Percentiles rank a stretch among this genome's conserved stretches.
phyloP scores from a whole-genome alignment of 2,888 invertebrate species.

The Hypomecis punctinalis region DNA sequence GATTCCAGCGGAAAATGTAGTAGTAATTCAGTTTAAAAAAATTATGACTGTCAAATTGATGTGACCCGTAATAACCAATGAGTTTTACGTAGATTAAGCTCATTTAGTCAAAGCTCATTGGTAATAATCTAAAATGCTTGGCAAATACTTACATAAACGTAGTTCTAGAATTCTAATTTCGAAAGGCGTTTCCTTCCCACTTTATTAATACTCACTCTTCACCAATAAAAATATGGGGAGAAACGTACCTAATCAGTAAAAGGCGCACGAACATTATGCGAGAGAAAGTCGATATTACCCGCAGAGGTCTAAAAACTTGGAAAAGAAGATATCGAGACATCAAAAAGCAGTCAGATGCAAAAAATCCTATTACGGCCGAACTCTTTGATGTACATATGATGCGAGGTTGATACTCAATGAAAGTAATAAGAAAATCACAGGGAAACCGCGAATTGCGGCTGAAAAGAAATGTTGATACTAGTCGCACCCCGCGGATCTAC shows the following conservation, averaged over 20 bases:
- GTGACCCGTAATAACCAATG: too few relatives aligned
- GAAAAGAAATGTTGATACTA: constrained; percentile 9
- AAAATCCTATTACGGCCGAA: constrained; percentile 47
- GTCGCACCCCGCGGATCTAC: too few relatives aligned
- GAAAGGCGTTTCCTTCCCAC: too few relatives aligned
- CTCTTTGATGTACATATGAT: constrained; percentile 46
- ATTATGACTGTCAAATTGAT: too few relatives aligned
- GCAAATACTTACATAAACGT: too few relatives aligned
- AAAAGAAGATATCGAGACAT: constrained; percentile 42
- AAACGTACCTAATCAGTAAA: constrained; percentile 4
- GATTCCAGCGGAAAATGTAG: too few relatives aligned
- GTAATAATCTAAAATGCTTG: too few relatives aligned
- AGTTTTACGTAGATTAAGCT: too few relatives aligned
- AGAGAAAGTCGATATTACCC: constrained; percentile 17
- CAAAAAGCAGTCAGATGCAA: constrained; percentile 45
- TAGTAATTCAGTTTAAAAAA: too few relatives aligned
- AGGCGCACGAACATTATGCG: not conserved
- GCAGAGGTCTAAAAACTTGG: constrained; percentile 39
- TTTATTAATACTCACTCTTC: not conserved
- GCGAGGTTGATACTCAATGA: constrained; percentile 38
- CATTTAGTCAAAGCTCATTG: too few relatives aligned
- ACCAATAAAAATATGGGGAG: not conserved
- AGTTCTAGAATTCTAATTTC: too few relatives aligned
- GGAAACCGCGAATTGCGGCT: constrained; percentile 20
- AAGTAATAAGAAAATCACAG: constrained; percentile 31